phyloP scores from a whole-genome alignment of 1,140 invertebrate species.

The Asobara japonica region DNA sequence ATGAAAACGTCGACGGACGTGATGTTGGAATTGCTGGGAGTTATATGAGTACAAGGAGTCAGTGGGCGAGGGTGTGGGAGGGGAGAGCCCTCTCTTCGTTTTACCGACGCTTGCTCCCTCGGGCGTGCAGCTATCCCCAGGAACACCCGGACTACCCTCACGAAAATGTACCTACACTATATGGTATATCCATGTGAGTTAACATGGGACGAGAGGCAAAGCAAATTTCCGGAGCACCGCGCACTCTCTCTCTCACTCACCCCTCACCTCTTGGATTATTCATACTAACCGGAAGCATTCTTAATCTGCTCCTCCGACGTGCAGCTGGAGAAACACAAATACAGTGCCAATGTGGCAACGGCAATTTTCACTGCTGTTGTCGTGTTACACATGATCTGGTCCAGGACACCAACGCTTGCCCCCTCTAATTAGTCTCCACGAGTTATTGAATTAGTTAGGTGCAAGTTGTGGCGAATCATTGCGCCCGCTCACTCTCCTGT shows the following conservation, averaged over 20 bases:
- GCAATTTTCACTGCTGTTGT: conserved; percentile 52
- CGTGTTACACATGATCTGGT: conserved; percentile 58
- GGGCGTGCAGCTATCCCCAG: conserved; percentile 22
- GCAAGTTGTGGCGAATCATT: conserved; percentile 51
- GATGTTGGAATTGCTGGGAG: not conserved
- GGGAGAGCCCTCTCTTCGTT: conserved; percentile 11
- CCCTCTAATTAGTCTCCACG: not conserved
- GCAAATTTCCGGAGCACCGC: conserved; percentile 31
- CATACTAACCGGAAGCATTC: conserved; percentile 58
- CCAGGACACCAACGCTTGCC: conserved; percentile 7
- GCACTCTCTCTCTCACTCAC: not conserved
- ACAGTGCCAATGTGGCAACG: conserved; percentile 51
- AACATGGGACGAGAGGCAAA: conserved; percentile 17
- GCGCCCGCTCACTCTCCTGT: conserved; percentile 49
- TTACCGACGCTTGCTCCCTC: conserved; percentile 23
- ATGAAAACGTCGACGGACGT: conserved; percentile 20
- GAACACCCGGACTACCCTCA: not conserved
- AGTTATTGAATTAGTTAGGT: conserved; percentile 8
- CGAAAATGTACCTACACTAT: not conserved
- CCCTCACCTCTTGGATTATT: conserved; percentile 23
- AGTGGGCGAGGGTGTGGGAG: conserved; percentile 8
- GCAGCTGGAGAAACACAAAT: conserved; percentile 26
- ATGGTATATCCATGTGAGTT: conserved; percentile 13
- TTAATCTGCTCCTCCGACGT: conserved; percentile 50
- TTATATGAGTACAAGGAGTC: not conserved